Base-by-base conservation (phyloP, 2,797 vertebrate species). In the Mormyrops attenuatus region DNA sequence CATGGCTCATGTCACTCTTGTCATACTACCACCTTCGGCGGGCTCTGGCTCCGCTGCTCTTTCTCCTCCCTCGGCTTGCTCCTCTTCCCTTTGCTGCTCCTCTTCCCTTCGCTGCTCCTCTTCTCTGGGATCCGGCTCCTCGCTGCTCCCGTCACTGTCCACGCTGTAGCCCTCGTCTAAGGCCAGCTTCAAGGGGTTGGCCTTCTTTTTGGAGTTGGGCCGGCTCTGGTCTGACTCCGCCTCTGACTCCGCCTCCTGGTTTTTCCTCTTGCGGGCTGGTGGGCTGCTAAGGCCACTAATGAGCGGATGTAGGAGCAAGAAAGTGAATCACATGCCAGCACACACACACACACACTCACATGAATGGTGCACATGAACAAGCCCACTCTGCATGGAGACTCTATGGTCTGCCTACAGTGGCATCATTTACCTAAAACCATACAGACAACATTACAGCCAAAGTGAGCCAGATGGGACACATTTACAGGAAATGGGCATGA, bases 191-290 rank as follows among this genome's bases (percentile, higher is more conserved):
- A 95, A 93, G 0, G 97, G 96, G 5, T 96, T 97, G 41, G 95
- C 96, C 94, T 97, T 98, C 94, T 96, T 97, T 92, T 98, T 98
- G 0, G 96, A 95, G 89, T 95, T 92, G 90, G 96, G 95, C 91
- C 97, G 97, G 92, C 91, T 95, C 90, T 97, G 96, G 84, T 97
- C 97, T 0, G 93, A 92, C 88, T 96, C 96, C 0, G 94, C 92
- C 41, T 97, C 97, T 0, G 93, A 92, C 86, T 96, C 96, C 0
- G 94, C 92, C 38, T 97, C 97, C 90, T 98, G 97, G 87, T 98
- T 95, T 94, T 98, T 99, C 94, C 98, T 97, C 93, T 99, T 99
- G 95, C 98, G 98, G 88, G 98, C 97, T 20, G 99, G 95, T 0
- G 98, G 98, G 92, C 98, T 99, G 92, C 97, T 98, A 92, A 98